Base-by-base conservation (phyloP, 2,888 invertebrate species). In the Protodeltote pygarga region DNA sequence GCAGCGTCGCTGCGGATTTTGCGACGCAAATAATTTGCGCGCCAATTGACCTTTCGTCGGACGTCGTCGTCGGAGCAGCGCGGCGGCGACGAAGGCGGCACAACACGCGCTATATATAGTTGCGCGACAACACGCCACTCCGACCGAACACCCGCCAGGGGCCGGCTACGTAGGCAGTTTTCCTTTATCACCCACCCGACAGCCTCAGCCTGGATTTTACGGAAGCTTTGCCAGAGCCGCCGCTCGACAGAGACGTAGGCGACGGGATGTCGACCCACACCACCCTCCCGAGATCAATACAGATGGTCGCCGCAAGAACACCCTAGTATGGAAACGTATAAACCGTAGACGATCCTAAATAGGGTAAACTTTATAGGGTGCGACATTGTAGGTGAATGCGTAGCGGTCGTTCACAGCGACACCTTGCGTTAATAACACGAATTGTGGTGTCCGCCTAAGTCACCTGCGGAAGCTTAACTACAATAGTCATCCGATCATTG, bases 21-120 rank as follows among this genome's bases (percentile, higher is more conserved):
- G 89, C 89, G 89, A 91, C 90, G 89, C 87, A 92, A 92, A 91
- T 91, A 90, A 90, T 91, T 90, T 90, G 90, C 87, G 89, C 89
- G 91, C 89, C 90, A 91, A 91, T 91, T 92, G 91, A 91, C 91
- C 91, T 92, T 91, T 92, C 89, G 86, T 87, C 88, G 85, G 86
- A 79, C 85, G 81, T 77, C 81, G 88, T 80, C 80, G 87, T 60
- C 58, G 68, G 78, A 76, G 77, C 77, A 74, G 75, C 60, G 77
- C 70, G 77, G 71, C 69, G 72, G 65, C 75, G 76, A 72, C 74
- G 78, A 75, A 80, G 81, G 80, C 83, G 82, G 81, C 85, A 71
- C 85, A 89, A 85, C 89, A 89, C 83, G 83, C 75, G 87, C 89
- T 91, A 90, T 90, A 91, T 91, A 89, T 90, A 91, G 89, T 76